Percentiles rank a stretch among this genome's conserved stretches.
phyloP scores from a whole-genome alignment of 2,797 vertebrate genomes.

The Manis crassicaudata region DNA sequence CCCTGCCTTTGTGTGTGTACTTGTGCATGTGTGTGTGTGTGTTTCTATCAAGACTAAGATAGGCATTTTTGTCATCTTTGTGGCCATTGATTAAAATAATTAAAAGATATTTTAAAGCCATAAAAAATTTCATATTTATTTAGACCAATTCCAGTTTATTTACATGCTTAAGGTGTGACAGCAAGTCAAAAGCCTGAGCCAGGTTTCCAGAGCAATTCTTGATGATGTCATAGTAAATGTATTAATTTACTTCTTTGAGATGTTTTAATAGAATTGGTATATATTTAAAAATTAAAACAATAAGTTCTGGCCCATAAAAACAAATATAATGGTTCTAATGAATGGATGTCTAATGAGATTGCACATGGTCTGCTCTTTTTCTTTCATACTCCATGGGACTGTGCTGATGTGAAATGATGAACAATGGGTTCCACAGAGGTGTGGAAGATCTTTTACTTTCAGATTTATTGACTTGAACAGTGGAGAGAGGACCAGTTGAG shows the following conservation, averaged over 20 bases:
- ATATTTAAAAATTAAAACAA: neutral
- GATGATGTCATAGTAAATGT: neutral
- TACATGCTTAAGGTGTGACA: neutral
- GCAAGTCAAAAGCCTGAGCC: neutral
- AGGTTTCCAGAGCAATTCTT: neutral
- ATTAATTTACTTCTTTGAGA: conserved; percentile 14
- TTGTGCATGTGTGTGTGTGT: neutral
- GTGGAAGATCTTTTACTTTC: conserved; percentile 19
- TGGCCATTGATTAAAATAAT: neutral
- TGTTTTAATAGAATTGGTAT: conserved; percentile 1
- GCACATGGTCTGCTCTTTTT: neutral
- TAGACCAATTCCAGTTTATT: neutral
- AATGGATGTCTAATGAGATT: neutral
- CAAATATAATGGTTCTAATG: neutral
- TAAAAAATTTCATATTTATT: conserved; percentile 5
- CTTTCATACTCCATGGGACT: neutral
- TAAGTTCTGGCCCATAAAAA: neutral
- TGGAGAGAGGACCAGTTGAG: neutral
- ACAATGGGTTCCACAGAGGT: neutral
- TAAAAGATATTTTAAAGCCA: neutral
- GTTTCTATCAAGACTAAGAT: neutral
- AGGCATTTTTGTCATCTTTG: conserved; percentile 34
- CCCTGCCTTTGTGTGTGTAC: neutral
- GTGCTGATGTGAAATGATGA: neutral
- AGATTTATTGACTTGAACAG: neutral